Percentiles rank a stretch among this genome's conserved stretches.
phyloP scores from a whole-genome alignment of 1,140 invertebrate genomes.

The Octopus sinensis region DNA sequence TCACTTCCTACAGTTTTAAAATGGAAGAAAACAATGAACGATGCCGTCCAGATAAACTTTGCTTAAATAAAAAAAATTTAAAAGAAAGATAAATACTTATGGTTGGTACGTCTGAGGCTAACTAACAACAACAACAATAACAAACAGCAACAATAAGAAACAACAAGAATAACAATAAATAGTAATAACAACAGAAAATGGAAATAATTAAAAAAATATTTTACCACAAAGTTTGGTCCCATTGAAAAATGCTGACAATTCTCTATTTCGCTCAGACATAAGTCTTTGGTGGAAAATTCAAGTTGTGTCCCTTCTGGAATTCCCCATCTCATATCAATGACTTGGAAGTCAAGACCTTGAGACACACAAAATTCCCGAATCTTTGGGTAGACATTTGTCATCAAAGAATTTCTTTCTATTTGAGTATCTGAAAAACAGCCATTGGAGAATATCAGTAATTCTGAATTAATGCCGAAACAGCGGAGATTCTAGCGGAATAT shows the following conservation, averaged over 20 bases:
- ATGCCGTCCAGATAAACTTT: no score
- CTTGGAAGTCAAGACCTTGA: constrained; percentile 47
- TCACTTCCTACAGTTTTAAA: no score
- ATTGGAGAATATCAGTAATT: not conserved
- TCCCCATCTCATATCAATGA: constrained; percentile 56
- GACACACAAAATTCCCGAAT: constrained; percentile 41
- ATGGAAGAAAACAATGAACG: no score
- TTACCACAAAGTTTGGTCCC: constrained; percentile 56
- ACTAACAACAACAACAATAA: no score
- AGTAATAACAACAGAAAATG: no score
- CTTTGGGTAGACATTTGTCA: constrained; percentile 38
- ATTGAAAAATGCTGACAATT: constrained; percentile 52
- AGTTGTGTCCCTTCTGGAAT: constrained; percentile 47
- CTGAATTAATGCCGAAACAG: not conserved
- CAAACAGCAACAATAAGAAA: no score
- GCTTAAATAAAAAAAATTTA: no score
- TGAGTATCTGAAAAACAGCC: constrained; percentile 42
- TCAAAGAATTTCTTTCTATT: constrained; percentile 45
- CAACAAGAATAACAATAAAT: no score
- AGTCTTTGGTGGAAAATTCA: constrained; percentile 46
- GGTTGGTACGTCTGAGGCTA: no score
- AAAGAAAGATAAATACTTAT: no score
- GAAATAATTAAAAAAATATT: constrained; percentile 8
- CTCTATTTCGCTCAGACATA: constrained; percentile 49
- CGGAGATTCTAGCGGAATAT: not conserved